A percentile compares a stretch with the other conserved stretches of the same genome.
phyloP scores from a whole-genome alignment of 2,797 vertebrate species.

The Platalea minor region DNA sequence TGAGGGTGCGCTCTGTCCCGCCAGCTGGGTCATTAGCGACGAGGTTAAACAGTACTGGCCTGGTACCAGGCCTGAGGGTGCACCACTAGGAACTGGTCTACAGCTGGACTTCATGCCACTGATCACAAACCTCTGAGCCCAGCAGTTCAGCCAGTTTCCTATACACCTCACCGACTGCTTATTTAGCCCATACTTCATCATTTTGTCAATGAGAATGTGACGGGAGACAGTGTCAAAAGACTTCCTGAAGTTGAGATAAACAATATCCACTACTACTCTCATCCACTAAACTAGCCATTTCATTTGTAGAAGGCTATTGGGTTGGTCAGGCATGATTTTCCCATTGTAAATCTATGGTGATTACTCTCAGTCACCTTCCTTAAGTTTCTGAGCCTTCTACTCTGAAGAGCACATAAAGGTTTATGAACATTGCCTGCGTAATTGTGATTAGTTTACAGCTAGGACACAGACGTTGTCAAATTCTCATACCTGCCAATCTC shows the following conservation, averaged over 20 bases:
- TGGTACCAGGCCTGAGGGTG: not conserved
- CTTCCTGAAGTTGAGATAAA: not conserved
- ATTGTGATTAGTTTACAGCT: not conserved
- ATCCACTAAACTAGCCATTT: not conserved
- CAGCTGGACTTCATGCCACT: accelerated
- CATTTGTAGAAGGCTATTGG: not conserved
- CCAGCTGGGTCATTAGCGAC: accelerated
- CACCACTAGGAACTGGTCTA: not conserved
- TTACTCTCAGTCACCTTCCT: not conserved
- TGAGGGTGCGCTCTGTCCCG: not conserved
- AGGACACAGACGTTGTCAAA: not conserved
- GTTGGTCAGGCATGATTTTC: not conserved
- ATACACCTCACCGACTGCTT: not conserved
- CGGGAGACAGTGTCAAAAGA: not conserved
- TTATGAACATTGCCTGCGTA: not conserved
- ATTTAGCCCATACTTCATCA: not conserved
- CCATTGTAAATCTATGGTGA: not conserved
- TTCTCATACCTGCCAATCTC: not conserved
- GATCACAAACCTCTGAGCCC: not conserved
- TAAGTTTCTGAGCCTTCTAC: not conserved
- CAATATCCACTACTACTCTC: not conserved
- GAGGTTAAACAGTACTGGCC: not conserved
- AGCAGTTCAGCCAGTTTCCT: not conserved
- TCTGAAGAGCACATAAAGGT: not conserved
- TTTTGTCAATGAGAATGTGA: not conserved